Evolutionary conservation across 1,140 invertebrate species (phyloP), one percentile per base, ranked within the genome.

Genomic region (Pseudomyrmex pallidus): DNA sequence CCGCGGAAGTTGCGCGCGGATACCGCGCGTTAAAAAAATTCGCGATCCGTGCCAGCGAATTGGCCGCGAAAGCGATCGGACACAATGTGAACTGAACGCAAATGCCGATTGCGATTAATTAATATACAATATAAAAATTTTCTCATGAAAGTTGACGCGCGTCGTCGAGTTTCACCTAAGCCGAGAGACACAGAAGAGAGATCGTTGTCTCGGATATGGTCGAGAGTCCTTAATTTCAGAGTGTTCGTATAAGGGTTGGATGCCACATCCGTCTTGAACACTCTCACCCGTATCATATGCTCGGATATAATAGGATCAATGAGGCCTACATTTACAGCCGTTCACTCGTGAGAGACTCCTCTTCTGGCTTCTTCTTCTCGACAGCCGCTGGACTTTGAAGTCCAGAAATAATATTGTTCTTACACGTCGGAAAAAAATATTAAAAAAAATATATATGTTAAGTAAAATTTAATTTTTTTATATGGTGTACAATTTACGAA

Each of bases 61-160:
- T 7, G 35, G 35, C 5, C 35, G 35, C 15, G 22, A 12, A 13
- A n/a, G 50, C 9, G 20, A 25, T 64, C 35, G 15, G 61, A 35
- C 22, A 63, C 13, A 10, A 44, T n/a, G 9, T 13, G 15, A 1
- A 1, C 7, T 3, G 9, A 15, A n/a, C 62, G 62, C 15, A 35
- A 35, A 35, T 68, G 17, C 17, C n/a, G 20, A 48, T 72, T 50
- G 8, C 59, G 59, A 80, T 72, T 80, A 61, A 61, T 61, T 50
- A 74, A 80, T 80, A 7, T 5, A 3, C 35, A 7, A 35, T 61
- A 20, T 70, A 35, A 1, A 22, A 25, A 17, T 59, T 59, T 59
- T 80, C 20, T 44, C 44, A 70, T 20, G 76, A 59, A 70, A 80
- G 54, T 80, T 35, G 15, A 35, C 44, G 10, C 20, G 52, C 35